A percentile compares a stretch with the other conserved stretches of the same genome.
phyloP scores from a whole-genome alignment of 35 echinoderm and acorn worm species.

The Apostichopus californicus region DNA sequence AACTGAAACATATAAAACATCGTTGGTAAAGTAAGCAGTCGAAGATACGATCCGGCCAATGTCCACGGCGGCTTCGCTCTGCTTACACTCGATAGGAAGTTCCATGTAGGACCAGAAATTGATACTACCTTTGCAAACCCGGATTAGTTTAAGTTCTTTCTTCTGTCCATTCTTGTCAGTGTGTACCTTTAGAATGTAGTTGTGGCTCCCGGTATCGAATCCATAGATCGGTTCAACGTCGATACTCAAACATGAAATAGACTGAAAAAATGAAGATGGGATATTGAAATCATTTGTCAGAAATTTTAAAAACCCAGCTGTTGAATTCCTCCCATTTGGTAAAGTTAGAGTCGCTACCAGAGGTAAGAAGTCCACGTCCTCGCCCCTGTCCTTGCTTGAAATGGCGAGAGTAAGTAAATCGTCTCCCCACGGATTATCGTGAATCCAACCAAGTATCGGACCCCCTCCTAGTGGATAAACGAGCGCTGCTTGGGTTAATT shows the following conservation, averaged over 20 bases:
- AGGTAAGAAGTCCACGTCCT: neutral
- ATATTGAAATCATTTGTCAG: neutral
- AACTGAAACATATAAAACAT: neutral
- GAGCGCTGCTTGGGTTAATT: neutral
- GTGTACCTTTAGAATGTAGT: neutral
- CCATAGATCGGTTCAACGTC: slow-evolving; percentile 25
- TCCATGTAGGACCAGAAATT: slow-evolving; percentile 1
- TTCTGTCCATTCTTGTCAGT: neutral
- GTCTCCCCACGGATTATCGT: neutral
- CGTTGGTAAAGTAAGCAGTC: slow-evolving; percentile 16
- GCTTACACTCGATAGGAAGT: neutral
- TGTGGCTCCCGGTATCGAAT: neutral
- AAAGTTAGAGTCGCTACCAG: slow-evolving; percentile 3
- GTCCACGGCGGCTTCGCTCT: neutral
- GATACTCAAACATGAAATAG: neutral
- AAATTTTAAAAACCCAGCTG: neutral
- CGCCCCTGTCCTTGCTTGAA: neutral
- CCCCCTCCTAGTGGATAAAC: neutral
- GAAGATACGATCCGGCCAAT: neutral
- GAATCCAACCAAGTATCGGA: neutral
- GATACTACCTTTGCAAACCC: neutral
- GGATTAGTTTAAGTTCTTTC: neutral
- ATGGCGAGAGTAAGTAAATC: neutral
- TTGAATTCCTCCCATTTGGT: neutral
- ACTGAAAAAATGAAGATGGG: neutral